Conservation (phyloP, 2,113 vertebrate species). For the Elgaria multicarinata region DNA sequence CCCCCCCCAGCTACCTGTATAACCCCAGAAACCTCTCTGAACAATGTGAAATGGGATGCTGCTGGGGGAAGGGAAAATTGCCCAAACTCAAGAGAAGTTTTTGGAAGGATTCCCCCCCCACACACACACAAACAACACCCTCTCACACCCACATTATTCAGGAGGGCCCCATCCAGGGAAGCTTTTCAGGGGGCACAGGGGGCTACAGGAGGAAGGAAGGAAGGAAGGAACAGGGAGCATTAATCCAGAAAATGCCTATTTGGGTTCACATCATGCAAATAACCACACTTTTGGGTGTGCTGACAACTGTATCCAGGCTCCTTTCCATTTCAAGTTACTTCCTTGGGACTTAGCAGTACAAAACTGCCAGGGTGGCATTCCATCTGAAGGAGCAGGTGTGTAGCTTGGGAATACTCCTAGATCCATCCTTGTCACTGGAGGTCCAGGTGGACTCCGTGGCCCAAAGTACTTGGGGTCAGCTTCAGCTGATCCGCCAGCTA, state of each 20-base stretch:
- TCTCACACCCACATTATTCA: neutral
- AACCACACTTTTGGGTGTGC: neutral
- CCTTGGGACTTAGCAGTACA: too few species aligned
- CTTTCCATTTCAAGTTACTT: neutral
- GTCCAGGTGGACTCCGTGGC: too few species aligned
- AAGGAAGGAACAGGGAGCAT: neutral
- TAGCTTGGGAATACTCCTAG: too few species aligned
- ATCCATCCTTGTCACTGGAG: too few species aligned
- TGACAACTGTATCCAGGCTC: neutral
- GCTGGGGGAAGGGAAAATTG: neutral
- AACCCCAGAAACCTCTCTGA: neutral
- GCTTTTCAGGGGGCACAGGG: neutral
- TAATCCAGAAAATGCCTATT: neutral
- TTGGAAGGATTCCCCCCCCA: neutral
- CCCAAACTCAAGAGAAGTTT: neutral
- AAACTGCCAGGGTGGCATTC: too few species aligned
- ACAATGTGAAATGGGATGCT: neutral
- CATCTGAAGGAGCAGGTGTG: too few species aligned
- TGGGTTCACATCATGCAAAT: neutral
- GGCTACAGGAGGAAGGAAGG: neutral
- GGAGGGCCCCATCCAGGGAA: neutral
- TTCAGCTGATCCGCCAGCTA: too few species aligned
- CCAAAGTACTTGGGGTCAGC: too few species aligned
- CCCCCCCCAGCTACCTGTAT: too few species aligned
- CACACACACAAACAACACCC: neutral